phyloP scores from a whole-genome alignment of 2,797 vertebrate species.

The Anas acuta region DNA sequence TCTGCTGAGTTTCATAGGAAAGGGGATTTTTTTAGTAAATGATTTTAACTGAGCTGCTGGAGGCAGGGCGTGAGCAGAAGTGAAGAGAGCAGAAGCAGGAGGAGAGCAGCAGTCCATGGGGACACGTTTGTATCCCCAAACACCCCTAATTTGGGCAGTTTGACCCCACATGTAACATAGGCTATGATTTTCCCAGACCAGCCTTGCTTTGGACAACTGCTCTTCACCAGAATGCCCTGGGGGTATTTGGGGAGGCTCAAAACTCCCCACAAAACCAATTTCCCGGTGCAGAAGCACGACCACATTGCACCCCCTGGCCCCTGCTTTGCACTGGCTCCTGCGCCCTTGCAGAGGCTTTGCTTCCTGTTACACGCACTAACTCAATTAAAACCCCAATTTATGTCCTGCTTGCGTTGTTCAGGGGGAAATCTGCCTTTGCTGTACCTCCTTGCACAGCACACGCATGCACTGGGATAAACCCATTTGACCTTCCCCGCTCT shows the following conservation, averaged over 20 bases:
- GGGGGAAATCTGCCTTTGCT: neutral
- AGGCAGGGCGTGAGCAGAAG: rapidly evolving
- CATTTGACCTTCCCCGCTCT: constrained; percentile 65
- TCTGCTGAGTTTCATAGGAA: neutral
- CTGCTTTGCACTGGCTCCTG: neutral
- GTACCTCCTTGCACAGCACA: neutral
- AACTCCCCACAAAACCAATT: neutral
- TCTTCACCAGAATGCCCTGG: rapidly evolving
- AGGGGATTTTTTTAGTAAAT: neutral
- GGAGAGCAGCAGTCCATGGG: rapidly evolving
- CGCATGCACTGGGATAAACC: neutral
- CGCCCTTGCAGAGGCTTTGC: neutral
- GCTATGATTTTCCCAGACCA: rapidly evolving
- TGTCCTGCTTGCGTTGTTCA: neutral
- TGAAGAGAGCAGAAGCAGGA: neutral
- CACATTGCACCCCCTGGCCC: too few species aligned
- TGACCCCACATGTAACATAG: rapidly evolving
- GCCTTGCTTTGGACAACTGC: neutral
- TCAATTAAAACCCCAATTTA: neutral
- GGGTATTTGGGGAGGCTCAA: neutral
- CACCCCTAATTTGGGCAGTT: rapidly evolving
- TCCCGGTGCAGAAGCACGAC: neutral
- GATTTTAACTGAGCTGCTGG: neutral
- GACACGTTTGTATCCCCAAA: neutral
- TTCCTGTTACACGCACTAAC: neutral